These are phyloP conservation scores for Crypturellus undulatus DNA, from an alignment of 2,113 vertebrate species.

Conservation along the genomic window DNA sequence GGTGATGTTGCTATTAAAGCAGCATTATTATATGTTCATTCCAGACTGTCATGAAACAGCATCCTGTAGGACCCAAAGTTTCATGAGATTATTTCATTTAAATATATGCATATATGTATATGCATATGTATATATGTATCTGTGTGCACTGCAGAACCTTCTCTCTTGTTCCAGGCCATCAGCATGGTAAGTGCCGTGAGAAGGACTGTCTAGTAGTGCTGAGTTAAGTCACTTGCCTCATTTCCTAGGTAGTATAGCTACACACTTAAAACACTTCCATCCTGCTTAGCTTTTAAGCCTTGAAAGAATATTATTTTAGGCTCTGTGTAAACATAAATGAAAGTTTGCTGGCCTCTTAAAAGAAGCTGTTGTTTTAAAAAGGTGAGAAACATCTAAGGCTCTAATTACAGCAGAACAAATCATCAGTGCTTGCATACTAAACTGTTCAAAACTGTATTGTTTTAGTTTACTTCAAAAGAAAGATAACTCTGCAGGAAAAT, in stretches of 20 bases:
- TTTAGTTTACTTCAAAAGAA: not conserved
- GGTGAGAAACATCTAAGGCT: not conserved
- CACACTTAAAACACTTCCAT: not conserved
- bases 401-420: not conserved
- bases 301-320: not conserved
- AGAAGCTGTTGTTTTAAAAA: not conserved
- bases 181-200: not conserved
- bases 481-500: not conserved
- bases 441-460: not conserved
- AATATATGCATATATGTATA: not conserved
- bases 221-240: not conserved
- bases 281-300: not conserved
- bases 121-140: not conserved
- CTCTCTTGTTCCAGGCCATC: not conserved
- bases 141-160: not conserved
- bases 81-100: not conserved
- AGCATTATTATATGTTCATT: not conserved
- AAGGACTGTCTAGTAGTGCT: not conserved
- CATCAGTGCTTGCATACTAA: not conserved
- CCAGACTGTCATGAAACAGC: fast-evolving
- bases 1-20: not conserved
- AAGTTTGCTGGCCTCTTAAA: fast-evolving
- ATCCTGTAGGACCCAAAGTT: not conserved
- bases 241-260: not conserved
- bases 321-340: not conserved